Percentiles rank a stretch among this genome's conserved stretches.
Conservation (phyloP, 2,113 vertebrate species). For the Beaufortia kweichowensis region DNA sequence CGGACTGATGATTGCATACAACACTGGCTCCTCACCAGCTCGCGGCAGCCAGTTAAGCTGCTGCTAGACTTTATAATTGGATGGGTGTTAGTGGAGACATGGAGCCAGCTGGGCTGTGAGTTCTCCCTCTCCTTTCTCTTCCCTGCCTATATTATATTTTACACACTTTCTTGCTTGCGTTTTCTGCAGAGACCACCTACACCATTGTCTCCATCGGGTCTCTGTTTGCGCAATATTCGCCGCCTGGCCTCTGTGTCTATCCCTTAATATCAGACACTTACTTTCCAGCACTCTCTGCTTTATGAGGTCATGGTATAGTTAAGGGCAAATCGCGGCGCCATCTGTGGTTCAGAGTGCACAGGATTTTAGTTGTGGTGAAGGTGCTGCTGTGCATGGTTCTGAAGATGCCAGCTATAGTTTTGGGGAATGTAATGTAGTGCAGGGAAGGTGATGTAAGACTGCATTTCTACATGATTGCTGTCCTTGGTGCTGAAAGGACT, state of each 20-base stretch:
- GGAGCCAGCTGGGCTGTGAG: conserved; percentile 25
- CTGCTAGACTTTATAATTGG: conserved; percentile 51
- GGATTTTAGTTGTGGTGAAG: too few relatives aligned
- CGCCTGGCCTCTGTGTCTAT: background rate
- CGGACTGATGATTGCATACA: conserved; percentile 38
- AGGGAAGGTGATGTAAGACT: background rate
- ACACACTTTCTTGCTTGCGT: conserved; percentile 9
- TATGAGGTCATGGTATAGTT: background rate
- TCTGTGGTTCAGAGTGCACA: background rate
- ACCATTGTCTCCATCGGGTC: background rate
- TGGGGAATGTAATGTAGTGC: background rate
- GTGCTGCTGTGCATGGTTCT: background rate
- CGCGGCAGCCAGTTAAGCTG: conserved; percentile 45
- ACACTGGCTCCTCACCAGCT: conserved; percentile 30
- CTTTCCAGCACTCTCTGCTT: background rate
- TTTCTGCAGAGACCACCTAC: conserved; percentile 25
- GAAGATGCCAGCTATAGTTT: background rate
- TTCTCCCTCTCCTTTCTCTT: conserved; percentile 27
- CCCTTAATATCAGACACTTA: conserved; percentile 6
- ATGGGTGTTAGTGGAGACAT: conserved; percentile 39
- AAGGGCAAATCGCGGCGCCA: background rate
- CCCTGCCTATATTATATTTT: conserved; percentile 39
- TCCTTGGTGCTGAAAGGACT: conserved; percentile 17
- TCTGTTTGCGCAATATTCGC: conserved; percentile 21
- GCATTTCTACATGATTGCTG: background rate